A percentile compares a stretch with the other conserved stretches of the same genome.
Evolutionary conservation across 92 coral and sea anemone genomes (phyloP).

Genomic region (Siderastrea radians): DNA sequence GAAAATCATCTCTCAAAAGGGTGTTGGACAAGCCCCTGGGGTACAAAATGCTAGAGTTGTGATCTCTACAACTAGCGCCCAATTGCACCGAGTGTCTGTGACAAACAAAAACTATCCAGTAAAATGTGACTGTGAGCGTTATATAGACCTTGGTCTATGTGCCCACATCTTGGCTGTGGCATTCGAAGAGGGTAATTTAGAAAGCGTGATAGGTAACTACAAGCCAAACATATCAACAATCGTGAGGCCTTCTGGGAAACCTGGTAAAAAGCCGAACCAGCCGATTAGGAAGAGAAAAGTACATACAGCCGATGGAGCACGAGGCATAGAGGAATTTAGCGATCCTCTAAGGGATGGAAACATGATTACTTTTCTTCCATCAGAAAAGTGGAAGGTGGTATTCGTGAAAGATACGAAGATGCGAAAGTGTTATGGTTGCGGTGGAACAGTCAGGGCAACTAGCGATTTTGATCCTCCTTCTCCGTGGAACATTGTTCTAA

Average conservation of each 20-base stretch:
- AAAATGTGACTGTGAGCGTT: background rate
- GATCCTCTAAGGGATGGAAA: background rate
- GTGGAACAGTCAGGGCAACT: conserved; percentile 53
- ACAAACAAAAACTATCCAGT: no score
- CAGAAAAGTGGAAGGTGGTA: background rate
- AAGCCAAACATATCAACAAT: conserved; percentile 23
- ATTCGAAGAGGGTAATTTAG: conserved; percentile 23
- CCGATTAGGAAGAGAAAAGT: no score
- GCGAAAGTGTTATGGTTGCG: conserved; percentile 69
- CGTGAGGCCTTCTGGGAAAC: background rate
- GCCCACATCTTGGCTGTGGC: conserved; percentile 53
- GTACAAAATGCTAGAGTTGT: background rate
- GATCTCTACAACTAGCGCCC: background rate
- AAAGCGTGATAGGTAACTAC: background rate
- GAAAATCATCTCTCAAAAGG: background rate
- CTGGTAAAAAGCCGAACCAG: conserved; percentile 21
- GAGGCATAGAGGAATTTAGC: no score
- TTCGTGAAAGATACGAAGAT: conserved; percentile 51
- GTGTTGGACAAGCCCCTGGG: conserved; percentile 8
- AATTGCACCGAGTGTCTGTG: no score
- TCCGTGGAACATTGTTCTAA: conserved; percentile 63
- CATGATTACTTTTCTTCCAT: background rate
- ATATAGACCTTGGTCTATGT: conserved; percentile 14
- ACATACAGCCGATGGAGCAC: background rate
- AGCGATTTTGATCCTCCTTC: conserved; percentile 45